These are phyloP conservation scores for Spilosoma lubricipeda DNA, from an alignment of 2,888 invertebrate genomes.

Conservation along the genomic window DNA sequence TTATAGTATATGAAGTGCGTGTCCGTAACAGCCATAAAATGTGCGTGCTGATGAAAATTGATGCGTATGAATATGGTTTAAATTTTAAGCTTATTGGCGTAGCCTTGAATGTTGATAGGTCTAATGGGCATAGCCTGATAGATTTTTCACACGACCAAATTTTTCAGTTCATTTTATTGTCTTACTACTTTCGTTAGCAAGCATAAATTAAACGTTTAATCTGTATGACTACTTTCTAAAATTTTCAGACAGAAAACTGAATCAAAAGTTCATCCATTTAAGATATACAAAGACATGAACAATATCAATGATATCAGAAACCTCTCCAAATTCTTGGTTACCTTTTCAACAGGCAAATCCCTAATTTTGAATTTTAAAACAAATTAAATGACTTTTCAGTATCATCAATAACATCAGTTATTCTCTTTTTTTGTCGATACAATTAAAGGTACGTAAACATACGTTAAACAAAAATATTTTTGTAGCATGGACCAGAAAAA, in stretches of 20 bases:
- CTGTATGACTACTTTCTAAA: too few species aligned
- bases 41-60: conserved; percentile 74
- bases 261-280: not conserved
- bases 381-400: not conserved
- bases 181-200: conserved; percentile 27
- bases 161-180: conserved; percentile 35
- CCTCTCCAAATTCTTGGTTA: conserved; percentile 18
- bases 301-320: conserved; percentile 30
- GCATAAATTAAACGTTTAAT: not conserved
- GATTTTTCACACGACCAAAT: conserved; percentile 54
- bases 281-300: not conserved
- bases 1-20: conserved; percentile 74
- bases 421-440: not conserved
- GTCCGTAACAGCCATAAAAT: conserved; percentile 73
- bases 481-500: conserved; percentile 29
- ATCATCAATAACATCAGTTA: not conserved
- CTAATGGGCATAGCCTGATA: conserved; percentile 61
- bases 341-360: conserved; percentile 22
- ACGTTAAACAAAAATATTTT: not conserved
- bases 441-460: not conserved
- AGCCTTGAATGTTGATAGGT: conserved; percentile 70
- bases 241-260: not conserved
- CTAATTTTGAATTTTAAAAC: too few species aligned
- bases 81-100: conserved; percentile 75
- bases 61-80: conserved; percentile 75